A percentile compares a stretch with the other conserved stretches of the same genome.
phyloP scores from a whole-genome alignment of 53 echinoderm and acorn worm species.

The Mesocentrotus franciscanus region DNA sequence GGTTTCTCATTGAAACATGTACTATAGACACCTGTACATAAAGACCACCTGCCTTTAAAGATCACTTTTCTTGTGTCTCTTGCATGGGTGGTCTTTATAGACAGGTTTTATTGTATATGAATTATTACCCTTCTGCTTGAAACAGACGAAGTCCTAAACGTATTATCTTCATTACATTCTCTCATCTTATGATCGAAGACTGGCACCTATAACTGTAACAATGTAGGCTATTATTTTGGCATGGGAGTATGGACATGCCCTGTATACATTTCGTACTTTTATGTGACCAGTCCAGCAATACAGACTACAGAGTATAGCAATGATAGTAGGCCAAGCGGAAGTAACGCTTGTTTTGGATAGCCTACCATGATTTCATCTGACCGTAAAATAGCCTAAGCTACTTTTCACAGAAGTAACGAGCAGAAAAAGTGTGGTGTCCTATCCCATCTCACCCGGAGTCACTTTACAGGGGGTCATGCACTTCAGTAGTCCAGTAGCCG shows the following conservation, averaged over 20 bases:
- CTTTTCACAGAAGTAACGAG: background rate
- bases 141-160: too few species aligned
- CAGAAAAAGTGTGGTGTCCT: background rate
- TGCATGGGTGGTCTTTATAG: too few species aligned
- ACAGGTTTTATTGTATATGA: too few species aligned
- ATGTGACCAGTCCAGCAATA: background rate
- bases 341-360: background rate
- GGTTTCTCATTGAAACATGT: too few species aligned
- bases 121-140: too few species aligned
- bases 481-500: background rate
- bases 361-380: background rate
- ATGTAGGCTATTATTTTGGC: background rate
- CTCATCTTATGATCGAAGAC: background rate
- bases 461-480: background rate
- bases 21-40: too few species aligned
- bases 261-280: background rate
- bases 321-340: background rate
- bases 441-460: background rate
- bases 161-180: background rate
- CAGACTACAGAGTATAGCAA: background rate
- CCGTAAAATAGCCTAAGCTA: slow-evolving; percentile 19
- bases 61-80: too few species aligned
- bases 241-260: background rate
- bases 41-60: too few species aligned
- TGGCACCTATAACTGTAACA: background rate